A percentile compares a stretch with the other conserved stretches of the same genome.
phyloP scores from a whole-genome alignment of 1,140 invertebrate genomes.

The Pectinophora gossypiella region DNA sequence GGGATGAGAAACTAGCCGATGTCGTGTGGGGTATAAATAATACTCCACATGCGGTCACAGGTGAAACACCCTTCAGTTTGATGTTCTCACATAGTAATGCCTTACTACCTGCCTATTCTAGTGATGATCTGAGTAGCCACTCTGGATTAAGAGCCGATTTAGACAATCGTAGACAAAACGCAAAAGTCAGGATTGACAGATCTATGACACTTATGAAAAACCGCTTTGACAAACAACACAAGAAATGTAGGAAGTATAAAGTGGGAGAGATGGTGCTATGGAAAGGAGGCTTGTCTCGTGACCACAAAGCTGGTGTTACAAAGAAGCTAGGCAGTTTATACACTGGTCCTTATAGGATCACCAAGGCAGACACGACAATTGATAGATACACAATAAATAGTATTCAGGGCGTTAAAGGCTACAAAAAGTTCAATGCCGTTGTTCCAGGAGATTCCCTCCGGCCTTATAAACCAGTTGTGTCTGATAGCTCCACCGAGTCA shows the following conservation, averaged over 20 bases:
- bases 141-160: not conserved
- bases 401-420: slow-evolving; percentile 13
- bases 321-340: slow-evolving; percentile 5
- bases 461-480: slow-evolving; percentile 9
- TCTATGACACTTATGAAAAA: slow-evolving; percentile 15
- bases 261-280: slow-evolving; percentile 13
- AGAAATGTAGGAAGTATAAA: slow-evolving; percentile 11
- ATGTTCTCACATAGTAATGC: no score
- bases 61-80: no score
- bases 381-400: slow-evolving; percentile 12
- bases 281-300: slow-evolving; percentile 11
- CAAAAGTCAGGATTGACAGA: slow-evolving; percentile 13
- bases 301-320: not conserved
- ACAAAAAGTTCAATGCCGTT: slow-evolving; percentile 10
- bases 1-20: no score
- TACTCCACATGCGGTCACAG: no score
- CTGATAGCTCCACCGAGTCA: slow-evolving; percentile 1
- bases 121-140: not conserved
- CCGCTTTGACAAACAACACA: slow-evolving; percentile 7
- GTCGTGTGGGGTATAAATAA: no score
- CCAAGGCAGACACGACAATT: slow-evolving; percentile 2
- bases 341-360: slow-evolving; percentile 9
- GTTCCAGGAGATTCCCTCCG: slow-evolving; percentile 6
- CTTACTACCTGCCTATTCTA: no score
- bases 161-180: not conserved